phyloP scores from a whole-genome alignment of 1,140 invertebrate species.

The Meteorus sp. region DNA sequence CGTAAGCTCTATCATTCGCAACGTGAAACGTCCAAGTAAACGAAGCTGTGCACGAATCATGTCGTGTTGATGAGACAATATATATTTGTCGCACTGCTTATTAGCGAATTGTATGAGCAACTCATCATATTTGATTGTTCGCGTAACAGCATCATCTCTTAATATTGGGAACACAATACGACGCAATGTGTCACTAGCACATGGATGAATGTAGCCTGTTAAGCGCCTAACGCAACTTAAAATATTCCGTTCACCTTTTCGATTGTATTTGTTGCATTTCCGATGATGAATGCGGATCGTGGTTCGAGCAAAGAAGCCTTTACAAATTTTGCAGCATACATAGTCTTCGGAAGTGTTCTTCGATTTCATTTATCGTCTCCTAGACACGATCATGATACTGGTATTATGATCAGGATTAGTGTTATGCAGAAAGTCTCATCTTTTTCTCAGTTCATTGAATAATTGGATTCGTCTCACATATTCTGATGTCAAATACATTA shows the following conservation, averaged over 20 bases:
- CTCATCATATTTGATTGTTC: conserved; percentile 30
- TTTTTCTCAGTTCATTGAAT: conserved; percentile 21
- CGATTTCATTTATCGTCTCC: conserved; percentile 11
- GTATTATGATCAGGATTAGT: conserved; percentile 22
- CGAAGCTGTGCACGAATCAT: conserved; percentile 30
- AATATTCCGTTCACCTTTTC: background rate
- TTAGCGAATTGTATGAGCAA: conserved; percentile 33
- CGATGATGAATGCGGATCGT: conserved; percentile 2
- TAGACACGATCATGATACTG: conserved; percentile 17
- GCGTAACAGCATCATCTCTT: conserved; percentile 24
- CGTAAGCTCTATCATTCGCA: conserved; percentile 19
- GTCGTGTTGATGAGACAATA: conserved; percentile 17
- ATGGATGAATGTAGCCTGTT: conserved; percentile 14
- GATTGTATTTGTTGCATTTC: background rate
- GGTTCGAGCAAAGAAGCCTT: conserved; percentile 15
- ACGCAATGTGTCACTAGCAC: conserved; percentile 20
- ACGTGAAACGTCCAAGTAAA: conserved; percentile 27
- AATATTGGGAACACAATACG: conserved; percentile 28
- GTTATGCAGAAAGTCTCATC: conserved; percentile 18
- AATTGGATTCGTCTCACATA: conserved; percentile 5
- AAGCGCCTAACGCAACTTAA: background rate
- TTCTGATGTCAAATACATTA: background rate
- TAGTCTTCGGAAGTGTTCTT: conserved; percentile 19
- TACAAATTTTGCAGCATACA: conserved; percentile 13
- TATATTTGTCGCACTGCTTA: conserved; percentile 31